These are phyloP conservation scores for Syngnathus floridae DNA, from an alignment of 2,113 vertebrate species.

Conservation along the genomic window DNA sequence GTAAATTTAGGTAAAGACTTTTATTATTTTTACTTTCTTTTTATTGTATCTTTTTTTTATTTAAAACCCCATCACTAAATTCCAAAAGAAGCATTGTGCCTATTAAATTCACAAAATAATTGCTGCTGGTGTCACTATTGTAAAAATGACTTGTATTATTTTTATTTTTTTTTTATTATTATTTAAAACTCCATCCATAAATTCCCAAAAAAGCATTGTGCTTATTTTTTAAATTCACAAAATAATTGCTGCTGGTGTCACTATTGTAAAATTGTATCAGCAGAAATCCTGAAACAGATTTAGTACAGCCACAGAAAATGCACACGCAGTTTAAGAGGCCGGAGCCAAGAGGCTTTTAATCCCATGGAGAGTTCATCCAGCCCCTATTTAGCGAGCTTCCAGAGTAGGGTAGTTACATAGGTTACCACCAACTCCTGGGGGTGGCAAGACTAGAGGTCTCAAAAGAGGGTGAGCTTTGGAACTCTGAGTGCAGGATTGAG, in stretches of 20 bases:
- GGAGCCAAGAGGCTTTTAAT: constrained; percentile 56
- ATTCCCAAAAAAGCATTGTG: neutral
- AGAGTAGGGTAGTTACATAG: constrained; percentile 46
- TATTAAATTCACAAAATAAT: neutral
- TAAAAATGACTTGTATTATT: neutral
- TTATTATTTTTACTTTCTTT: neutral
- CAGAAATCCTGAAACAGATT: constrained; percentile 6
- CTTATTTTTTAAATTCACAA: neutral
- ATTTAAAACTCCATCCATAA: neutral
- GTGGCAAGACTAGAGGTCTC: constrained; percentile 41
- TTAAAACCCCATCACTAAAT: too few species aligned
- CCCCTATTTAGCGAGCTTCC: constrained; percentile 58
- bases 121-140: neutral
- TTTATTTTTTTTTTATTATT: too few species aligned
- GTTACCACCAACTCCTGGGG: constrained; percentile 46
- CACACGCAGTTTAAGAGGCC: constrained; percentile 31
- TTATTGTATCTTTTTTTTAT: too few species aligned
- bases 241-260: neutral
- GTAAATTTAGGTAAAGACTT: neutral
- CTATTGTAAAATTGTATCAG: neutral
- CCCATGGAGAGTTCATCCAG: constrained; percentile 71
- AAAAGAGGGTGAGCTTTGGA: constrained; percentile 45
- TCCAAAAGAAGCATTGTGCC: too few species aligned
- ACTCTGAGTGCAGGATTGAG: constrained; percentile 50
- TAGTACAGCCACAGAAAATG: constrained; percentile 13